Conservation (phyloP, 92 coral and sea anemone genomes). For the Isaurus tuberculatus region DNA sequence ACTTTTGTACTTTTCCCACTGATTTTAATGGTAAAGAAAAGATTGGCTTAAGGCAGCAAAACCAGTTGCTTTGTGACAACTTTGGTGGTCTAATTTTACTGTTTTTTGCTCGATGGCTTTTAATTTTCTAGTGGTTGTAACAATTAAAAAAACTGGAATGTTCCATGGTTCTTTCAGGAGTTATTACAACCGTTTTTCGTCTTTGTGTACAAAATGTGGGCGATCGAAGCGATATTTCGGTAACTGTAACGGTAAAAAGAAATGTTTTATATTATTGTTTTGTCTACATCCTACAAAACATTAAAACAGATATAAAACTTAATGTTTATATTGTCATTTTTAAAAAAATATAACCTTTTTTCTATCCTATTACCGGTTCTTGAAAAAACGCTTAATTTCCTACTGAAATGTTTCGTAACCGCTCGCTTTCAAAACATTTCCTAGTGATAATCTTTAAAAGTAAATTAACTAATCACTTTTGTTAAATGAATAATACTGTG, state of each 20-base stretch:
- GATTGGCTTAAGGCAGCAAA: too few relatives aligned
- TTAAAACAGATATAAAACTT: slow-evolving; percentile 21
- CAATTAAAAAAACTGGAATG: too few relatives aligned
- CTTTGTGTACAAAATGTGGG: neutral
- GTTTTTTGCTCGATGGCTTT: too few relatives aligned
- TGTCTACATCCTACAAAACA: slow-evolving; percentile 43
- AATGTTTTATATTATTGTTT: neutral
- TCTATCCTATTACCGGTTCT: neutral
- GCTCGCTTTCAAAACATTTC: neutral
- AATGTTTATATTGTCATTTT: neutral
- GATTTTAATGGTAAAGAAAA: too few relatives aligned
- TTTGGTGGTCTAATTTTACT: too few relatives aligned
- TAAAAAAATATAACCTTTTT: neutral
- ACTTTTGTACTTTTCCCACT: too few relatives aligned
- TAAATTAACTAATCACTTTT: neutral
- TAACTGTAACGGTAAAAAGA: neutral
- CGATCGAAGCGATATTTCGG: neutral
- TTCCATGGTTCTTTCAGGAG: too few relatives aligned
- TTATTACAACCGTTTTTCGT: neutral
- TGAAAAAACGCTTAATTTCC: neutral
- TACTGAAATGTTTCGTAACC: neutral
- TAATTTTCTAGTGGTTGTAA: too few relatives aligned
- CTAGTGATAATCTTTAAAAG: neutral
- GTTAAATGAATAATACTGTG: neutral
- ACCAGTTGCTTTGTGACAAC: too few relatives aligned